These are phyloP conservation scores for Petroica traversi DNA, from an alignment of 2,113 vertebrate species.

Conservation along the genomic window DNA sequence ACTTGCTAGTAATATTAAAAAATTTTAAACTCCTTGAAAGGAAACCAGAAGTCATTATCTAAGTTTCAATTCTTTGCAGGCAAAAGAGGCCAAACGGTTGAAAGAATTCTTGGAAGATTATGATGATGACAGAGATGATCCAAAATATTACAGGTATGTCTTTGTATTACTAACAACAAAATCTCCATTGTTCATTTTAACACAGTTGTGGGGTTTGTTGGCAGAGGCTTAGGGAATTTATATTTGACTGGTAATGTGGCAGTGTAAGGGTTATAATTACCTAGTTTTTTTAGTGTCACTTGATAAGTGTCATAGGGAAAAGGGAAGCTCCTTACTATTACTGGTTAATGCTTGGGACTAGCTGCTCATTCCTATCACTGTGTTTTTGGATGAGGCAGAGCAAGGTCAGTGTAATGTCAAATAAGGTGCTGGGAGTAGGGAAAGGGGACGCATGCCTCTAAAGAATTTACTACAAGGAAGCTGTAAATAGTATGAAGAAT, in stretches of 20 bases:
- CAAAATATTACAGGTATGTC: conserved; percentile 93
- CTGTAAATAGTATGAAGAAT: background rate
- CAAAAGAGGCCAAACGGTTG: conserved; percentile 95
- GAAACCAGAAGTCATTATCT: background rate
- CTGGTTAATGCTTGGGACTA: background rate
- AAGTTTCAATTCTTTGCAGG: conserved; percentile 65
- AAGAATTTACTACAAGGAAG: background rate
- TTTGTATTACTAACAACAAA: background rate
- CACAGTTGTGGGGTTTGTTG: background rate
- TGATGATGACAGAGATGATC: conserved; percentile 97
- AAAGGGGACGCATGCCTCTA: background rate
- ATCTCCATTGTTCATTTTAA: background rate
- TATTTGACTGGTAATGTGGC: background rate
- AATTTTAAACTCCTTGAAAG: background rate
- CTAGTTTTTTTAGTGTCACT: background rate
- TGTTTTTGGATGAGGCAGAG: background rate
- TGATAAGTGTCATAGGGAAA: background rate
- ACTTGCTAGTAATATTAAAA: background rate
- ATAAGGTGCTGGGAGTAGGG: background rate
- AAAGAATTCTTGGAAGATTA: conserved; percentile 99
- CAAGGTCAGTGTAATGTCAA: background rate
- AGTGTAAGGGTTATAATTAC: background rate
- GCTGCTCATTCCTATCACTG: background rate
- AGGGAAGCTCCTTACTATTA: background rate
- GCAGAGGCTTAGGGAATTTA: background rate